phyloP scores from a whole-genome alignment of 2,888 invertebrate genomes.

The Parasteatoda lunata region DNA sequence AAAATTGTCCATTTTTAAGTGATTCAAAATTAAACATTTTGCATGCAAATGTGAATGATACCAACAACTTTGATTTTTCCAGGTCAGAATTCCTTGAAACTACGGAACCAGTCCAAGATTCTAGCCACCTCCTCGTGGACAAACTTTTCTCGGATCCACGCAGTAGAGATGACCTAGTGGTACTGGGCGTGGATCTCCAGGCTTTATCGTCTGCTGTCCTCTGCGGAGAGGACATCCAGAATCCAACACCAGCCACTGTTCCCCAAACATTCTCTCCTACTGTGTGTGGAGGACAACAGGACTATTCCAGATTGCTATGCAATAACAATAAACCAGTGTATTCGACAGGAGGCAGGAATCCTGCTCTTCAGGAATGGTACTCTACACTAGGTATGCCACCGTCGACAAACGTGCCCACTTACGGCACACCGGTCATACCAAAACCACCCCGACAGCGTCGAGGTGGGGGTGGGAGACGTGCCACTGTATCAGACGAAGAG shows the following conservation, averaged over 20 bases:
- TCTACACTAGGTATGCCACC: background rate
- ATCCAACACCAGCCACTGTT: background rate
- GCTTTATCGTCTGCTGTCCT: conserved; percentile 70
- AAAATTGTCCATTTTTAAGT: too few relatives aligned
- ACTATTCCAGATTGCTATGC: conserved; percentile 22
- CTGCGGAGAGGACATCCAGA: conserved; percentile 24
- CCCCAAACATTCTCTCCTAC: background rate
- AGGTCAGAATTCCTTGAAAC: conserved; percentile 47
- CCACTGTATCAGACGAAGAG: conserved; percentile 37
- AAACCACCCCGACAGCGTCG: conserved; percentile 21
- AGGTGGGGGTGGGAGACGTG: conserved; percentile 23
- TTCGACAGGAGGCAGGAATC: background rate
- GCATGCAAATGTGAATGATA: too few relatives aligned
- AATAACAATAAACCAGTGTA: background rate
- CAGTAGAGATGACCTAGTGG: conserved; percentile 71
- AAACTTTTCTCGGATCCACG: conserved; percentile 26
- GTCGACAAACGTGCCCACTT: background rate
- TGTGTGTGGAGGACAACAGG: conserved; percentile 26
- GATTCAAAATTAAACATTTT: too few relatives aligned
- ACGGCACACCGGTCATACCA: background rate
- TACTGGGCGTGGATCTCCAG: conserved; percentile 75
- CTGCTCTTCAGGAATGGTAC: conserved; percentile 43
- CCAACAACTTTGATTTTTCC: background rate
- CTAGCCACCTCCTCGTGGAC: conserved; percentile 24
- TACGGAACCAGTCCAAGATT: conserved; percentile 24